Evolutionary conservation across 2,888 invertebrate species (phyloP), one percentile per base, ranked within the genome.

Genomic region (Chalcis sispes): DNA sequence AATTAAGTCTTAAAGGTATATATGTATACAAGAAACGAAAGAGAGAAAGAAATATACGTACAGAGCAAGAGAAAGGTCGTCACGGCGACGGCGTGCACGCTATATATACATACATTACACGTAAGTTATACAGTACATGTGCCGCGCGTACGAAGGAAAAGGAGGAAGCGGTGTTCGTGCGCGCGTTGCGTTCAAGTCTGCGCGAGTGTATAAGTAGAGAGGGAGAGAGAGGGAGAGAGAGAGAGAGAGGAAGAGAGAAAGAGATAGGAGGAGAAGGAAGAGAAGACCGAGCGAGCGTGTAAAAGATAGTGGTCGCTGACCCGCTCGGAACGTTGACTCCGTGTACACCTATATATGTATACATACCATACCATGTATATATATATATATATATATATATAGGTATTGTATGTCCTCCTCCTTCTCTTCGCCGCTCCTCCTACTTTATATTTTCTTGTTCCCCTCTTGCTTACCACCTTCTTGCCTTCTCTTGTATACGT

Each of bases 291-390:
- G 80, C 79, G 81, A 81, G 82, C 82, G 81, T 80, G 82, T 79
- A 78, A 78, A 83, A 84, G 84, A 84, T 84, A 82, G 84, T 87
- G 88, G 88, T 88, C 88, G 88, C 87, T 88, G 88, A 88, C 88
- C 88, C 85, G 85, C 83, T 85, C 86, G 88, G 88, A 88, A 88
- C 88, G 87, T 88, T 88, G 88, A 88, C 88, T 88, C 86, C 87
- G 84, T 84, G 73, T 69, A 77, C 42, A 27, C 50, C n/a, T n/a
- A n/a, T n/a, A n/a, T n/a, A n/a, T n/a, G n/a, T n/a, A n/a, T n/a
- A n/a, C n/a, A n/a, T n/a, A n/a, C n/a, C n/a, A n/a, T n/a, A n/a
- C n/a, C n/a, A n/a, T n/a, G n/a, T n/a, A n/a, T n/a, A n/a, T n/a
- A n/a, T n/a, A n/a, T n/a, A n/a, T n/a, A n/a, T n/a, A n/a, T n/a